Base-by-base conservation (phyloP, 2,888 invertebrate species). In the Xylota sylvarum region DNA sequence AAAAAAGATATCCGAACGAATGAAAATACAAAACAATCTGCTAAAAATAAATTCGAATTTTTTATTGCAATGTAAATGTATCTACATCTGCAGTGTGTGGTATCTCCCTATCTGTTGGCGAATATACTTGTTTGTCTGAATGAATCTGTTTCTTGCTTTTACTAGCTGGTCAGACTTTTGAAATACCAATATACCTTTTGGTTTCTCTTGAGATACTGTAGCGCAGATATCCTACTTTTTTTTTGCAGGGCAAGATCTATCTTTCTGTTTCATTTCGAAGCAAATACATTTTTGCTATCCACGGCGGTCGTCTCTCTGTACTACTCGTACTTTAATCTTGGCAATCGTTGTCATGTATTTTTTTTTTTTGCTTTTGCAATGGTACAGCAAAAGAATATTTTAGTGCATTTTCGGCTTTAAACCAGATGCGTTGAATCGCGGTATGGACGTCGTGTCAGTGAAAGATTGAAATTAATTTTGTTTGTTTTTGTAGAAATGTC, bases 381-480 rank as follows among this genome's bases (percentile, higher is more conserved):
- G 62, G 58, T 73, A 56, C 6, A 55, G 72, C 58, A 72, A 12
- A 78, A 32, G 65, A 73, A 73, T 55, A 62, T 73, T 74, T 84
- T 67, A 84, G 83, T 84, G 60, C 79, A 84, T 84, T 79, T 79
- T 78, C 40, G 73, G 83, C 52, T 55, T 73, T 73, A 58, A 67
- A 73, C 56, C 67, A 40, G 55, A 84, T 67, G 78, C 60, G 65
- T 73, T 58, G 78, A 65, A 32, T 67, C 17, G 58, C 58, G 55
- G 40, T 65, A 37, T 67, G 40, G n/a, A 9, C 9, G 50, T 37
- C 10, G 12, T 43, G 64, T 50, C 32, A 17, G 37, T 50, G 9
- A 3, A 27, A 65, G 32, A 27, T 56, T 58, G 23, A 50, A 64
- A 72, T 65, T 48, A 37, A 64, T 72, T 60, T 46, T 46, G 12